phyloP scores from a whole-genome alignment of 2,888 invertebrate genomes.

The Mimumesa dahlbomi region DNA sequence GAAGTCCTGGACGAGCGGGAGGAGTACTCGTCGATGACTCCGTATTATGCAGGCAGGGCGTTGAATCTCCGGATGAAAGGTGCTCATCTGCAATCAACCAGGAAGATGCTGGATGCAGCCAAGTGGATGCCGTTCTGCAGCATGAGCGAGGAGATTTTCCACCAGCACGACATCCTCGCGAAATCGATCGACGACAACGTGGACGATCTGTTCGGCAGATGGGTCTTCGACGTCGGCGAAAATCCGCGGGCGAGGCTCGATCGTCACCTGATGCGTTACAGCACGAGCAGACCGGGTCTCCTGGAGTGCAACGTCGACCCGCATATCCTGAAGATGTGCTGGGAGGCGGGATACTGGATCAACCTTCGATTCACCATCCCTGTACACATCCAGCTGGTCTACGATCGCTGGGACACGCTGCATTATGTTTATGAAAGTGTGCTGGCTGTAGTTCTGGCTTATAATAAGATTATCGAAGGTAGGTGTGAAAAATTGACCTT shows the following conservation, averaged over 20 bases:
- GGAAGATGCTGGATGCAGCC: slow-evolving; percentile 86
- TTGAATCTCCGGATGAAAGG: slow-evolving; percentile 86
- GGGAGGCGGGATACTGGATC: slow-evolving; percentile 89
- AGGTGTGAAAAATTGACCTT: slow-evolving; percentile 1
- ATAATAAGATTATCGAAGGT: slow-evolving; percentile 87
- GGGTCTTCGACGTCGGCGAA: slow-evolving; percentile 84
- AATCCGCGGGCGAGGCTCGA: slow-evolving; percentile 84
- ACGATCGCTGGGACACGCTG: slow-evolving; percentile 83
- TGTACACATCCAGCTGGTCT: slow-evolving; percentile 84
- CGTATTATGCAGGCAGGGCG: slow-evolving; percentile 88
- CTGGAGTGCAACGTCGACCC: slow-evolving; percentile 91
- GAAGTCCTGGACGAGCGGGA: slow-evolving; percentile 85
- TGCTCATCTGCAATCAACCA: slow-evolving; percentile 83
- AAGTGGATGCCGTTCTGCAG: slow-evolving; percentile 90
- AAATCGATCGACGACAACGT: slow-evolving; percentile 83
- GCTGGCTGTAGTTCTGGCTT: slow-evolving; percentile 86
- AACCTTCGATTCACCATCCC: slow-evolving; percentile 87
- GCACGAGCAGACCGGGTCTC: slow-evolving; percentile 82
- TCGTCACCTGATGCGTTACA: slow-evolving; percentile 88
- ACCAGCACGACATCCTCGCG: slow-evolving; percentile 85
- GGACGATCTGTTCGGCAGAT: slow-evolving; percentile 82
- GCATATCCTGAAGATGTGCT: slow-evolving; percentile 85
- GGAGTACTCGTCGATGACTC: slow-evolving; percentile 85
- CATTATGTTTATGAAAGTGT: slow-evolving; percentile 87
- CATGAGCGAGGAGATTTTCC: slow-evolving; percentile 87